phyloP scores from a whole-genome alignment of 2,797 vertebrate genomes.

The Urosaurus nigricauda region DNA sequence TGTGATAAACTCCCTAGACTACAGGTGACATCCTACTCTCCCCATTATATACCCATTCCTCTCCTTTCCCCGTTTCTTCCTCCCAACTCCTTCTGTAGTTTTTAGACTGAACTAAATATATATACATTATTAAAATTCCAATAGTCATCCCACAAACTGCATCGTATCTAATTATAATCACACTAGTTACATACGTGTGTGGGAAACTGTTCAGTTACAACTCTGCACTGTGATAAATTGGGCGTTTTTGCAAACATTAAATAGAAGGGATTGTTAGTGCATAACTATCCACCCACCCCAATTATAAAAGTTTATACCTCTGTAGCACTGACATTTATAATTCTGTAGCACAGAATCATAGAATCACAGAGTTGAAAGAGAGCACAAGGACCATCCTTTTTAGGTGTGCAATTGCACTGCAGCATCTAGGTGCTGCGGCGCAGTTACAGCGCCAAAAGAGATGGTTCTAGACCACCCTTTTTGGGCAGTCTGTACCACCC shows the following conservation, averaged over 20 bases:
- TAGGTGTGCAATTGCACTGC: no score
- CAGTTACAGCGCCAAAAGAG: no score
- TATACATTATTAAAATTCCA: background rate
- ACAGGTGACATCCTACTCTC: background rate
- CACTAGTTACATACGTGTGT: background rate
- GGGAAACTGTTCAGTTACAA: background rate
- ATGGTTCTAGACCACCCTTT: no score
- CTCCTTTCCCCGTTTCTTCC: background rate
- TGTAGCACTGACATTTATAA: slow-evolving; percentile 16
- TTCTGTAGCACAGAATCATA: no score
- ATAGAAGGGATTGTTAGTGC: background rate
- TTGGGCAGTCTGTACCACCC: no score
- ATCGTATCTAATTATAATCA: background rate
- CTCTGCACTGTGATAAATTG: background rate
- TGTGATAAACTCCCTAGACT: no score
- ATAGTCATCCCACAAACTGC: background rate
- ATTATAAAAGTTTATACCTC: slow-evolving; percentile 46
- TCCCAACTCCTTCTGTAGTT: background rate
- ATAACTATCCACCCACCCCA: slow-evolving; percentile 25
- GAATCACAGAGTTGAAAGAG: no score
- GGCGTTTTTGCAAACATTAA: slow-evolving; percentile 4
- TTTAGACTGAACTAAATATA: background rate
- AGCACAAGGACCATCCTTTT: no score
- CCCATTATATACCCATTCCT: background rate
- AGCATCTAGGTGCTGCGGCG: no score